These are phyloP conservation scores for Pomacea maculata DNA, from an alignment of 1,140 invertebrate genomes.

Conservation along the genomic window DNA sequence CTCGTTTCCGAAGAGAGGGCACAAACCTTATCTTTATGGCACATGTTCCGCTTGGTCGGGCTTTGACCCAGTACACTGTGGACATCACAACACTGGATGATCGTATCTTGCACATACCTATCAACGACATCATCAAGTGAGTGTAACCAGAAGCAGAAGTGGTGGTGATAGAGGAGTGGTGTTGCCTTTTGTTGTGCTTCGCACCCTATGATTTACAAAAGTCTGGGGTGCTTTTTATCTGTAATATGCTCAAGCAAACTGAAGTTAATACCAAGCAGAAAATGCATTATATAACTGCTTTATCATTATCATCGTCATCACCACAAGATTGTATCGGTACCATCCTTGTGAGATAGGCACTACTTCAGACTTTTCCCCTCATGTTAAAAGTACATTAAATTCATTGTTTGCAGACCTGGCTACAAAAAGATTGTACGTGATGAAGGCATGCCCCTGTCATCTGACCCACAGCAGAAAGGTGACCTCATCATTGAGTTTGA, in stretches of 20 bases:
- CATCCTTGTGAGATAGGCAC: not conserved
- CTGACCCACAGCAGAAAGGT: slow-evolving; percentile 61
- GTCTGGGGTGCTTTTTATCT: too few species aligned
- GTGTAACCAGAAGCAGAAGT: slow-evolving; percentile 16
- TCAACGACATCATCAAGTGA: slow-evolving; percentile 67
- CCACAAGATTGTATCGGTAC: not conserved
- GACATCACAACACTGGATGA: slow-evolving; percentile 66
- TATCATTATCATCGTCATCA: not conserved
- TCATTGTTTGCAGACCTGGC: slow-evolving; percentile 55
- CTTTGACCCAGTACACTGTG: slow-evolving; percentile 63
- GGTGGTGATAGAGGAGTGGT: too few species aligned
- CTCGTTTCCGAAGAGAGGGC: slow-evolving; percentile 59
- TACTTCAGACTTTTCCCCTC: not conserved
- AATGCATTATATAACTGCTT: too few species aligned
- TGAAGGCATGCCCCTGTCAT: slow-evolving; percentile 65
- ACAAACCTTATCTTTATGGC: slow-evolving; percentile 64
- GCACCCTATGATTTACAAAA: too few species aligned
- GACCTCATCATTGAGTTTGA: slow-evolving; percentile 66
- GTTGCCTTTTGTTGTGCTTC: too few species aligned
- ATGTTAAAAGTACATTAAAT: not conserved
- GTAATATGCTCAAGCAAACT: too few species aligned
- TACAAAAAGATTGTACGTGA: slow-evolving; percentile 62
- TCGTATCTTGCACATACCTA: slow-evolving; percentile 64
- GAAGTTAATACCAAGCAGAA: too few species aligned
- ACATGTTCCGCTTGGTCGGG: slow-evolving; percentile 60